phyloP scores from a whole-genome alignment of 2,888 invertebrate genomes.

The Clepsis dumicolana region DNA sequence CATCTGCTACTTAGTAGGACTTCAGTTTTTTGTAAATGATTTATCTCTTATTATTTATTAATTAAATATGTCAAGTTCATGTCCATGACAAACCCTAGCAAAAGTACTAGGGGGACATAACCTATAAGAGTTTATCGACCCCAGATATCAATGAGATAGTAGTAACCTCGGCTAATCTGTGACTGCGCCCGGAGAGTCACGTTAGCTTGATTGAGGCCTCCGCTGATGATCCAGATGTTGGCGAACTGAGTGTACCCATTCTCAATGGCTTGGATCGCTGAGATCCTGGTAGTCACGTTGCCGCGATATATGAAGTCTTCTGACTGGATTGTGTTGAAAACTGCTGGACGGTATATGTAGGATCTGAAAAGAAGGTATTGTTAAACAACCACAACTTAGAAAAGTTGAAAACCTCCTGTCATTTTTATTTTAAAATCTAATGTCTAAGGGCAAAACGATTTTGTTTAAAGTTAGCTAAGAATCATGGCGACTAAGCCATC shows the following conservation, averaged over 20 bases:
- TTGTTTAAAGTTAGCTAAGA: too few species aligned
- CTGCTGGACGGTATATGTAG: constrained; percentile 53
- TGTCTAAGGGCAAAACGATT: too few species aligned
- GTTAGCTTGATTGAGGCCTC: constrained; percentile 60
- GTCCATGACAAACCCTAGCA: background rate
- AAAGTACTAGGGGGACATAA: background rate
- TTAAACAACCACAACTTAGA: too few species aligned
- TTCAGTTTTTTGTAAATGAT: background rate
- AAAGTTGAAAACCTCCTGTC: too few species aligned
- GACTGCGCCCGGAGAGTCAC: constrained; percentile 66
- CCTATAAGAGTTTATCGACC: constrained; percentile 57
- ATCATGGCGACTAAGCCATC: too few species aligned
- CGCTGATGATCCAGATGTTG: constrained; percentile 54
- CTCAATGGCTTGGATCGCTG: constrained; percentile 63
- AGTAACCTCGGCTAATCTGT: constrained; percentile 65
- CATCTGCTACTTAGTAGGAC: background rate
- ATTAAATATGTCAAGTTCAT: too few species aligned
- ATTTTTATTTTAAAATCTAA: too few species aligned
- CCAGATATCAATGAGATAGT: constrained; percentile 69
- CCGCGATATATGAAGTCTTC: constrained; percentile 69
- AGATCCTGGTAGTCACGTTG: constrained; percentile 59
- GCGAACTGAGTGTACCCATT: constrained; percentile 67
- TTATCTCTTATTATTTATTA: too few species aligned
- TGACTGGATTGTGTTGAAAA: constrained; percentile 62
- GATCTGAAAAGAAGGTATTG: constrained; percentile 51